These are phyloP conservation scores for Drosophila willistoni DNA, from an alignment of 1,140 invertebrate species.

Conservation along the genomic window DNA sequence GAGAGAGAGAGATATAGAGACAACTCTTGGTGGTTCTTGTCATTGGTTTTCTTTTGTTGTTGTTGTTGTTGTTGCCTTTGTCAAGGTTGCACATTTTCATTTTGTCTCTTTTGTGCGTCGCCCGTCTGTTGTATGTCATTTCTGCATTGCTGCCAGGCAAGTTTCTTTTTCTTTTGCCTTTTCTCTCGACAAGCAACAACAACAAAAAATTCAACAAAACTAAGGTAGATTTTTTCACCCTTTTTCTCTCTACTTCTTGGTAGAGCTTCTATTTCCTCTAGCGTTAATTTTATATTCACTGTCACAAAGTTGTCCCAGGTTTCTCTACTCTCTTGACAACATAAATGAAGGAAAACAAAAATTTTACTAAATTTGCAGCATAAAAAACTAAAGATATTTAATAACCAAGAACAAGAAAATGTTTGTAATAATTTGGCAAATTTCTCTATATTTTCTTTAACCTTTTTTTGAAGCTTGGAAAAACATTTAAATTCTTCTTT, in stretches of 20 bases:
- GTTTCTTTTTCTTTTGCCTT: not conserved
- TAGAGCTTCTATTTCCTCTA: constrained; percentile 11
- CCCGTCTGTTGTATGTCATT: constrained; percentile 6
- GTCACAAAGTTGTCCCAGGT: constrained; percentile 3
- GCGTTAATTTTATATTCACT: constrained; percentile 36
- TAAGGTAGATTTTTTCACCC: not conserved
- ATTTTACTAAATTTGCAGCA: too few relatives aligned
- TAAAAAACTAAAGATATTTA: not conserved
- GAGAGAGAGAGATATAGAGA: constrained; percentile 22
- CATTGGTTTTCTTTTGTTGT: not conserved
- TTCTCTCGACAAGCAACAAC: not conserved
- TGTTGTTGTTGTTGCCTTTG: constrained; percentile 35
- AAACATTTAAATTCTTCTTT: too few relatives aligned
- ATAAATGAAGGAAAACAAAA: not conserved
- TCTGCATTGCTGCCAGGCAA: not conserved
- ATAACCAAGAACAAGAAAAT: too few relatives aligned
- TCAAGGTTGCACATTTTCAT: constrained; percentile 30
- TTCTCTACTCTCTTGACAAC: not conserved
- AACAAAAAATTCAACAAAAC: not conserved
- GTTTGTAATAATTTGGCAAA: too few relatives aligned
- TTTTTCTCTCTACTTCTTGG: constrained; percentile 13
- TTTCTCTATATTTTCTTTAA: too few relatives aligned
- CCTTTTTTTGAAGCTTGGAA: too few relatives aligned
- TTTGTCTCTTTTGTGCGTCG: constrained; percentile 11
- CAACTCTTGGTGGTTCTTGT: constrained; percentile 17